Evolutionary conservation across 1,140 invertebrate species (phyloP), one percentile per base, ranked within the genome.

Genomic region (Lepidotrigona ventralis): DNA sequence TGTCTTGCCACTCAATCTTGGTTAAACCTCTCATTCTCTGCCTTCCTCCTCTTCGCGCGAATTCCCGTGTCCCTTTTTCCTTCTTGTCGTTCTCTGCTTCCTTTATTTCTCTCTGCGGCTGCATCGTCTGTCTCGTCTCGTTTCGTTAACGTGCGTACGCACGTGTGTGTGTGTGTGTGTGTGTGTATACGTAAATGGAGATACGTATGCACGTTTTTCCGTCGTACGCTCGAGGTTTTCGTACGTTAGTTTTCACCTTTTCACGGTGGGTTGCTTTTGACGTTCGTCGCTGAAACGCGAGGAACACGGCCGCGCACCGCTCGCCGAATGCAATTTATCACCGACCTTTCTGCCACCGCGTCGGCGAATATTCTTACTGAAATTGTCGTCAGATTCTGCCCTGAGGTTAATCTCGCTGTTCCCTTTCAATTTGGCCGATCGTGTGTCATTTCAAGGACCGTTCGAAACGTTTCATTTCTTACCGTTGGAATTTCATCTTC

Each of bases 1-100:
- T 88, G 80, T 80, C 79, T 66, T 75, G 39, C 78, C 85, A 88
- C 88, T 92, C 90, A 86, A 91, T 92, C 90, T 91, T 90, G 84
- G 89, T 92, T 92, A 91, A 88, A 84, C 78, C 69, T 73, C 39
- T 66, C 77, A 58, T 54, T 12, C 19, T 23, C 29, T n/a, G n/a
- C 11, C 5, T 4, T 0, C 4, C 1, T 1, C 1, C 29, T 69
- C 33, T 12, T 23, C 53, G 21, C 46, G 60, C 58, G 64, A 87
- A 77, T 81, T 85, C 46, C 6, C 33, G 33, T 33, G 5, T 46
- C 53, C 9, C 17, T 29, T 21, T 33, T 51, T 19, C n/a, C 8
- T 33, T 39, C 33, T n/a, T 23, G 69, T 51, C 51, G 53, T 53
- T 46, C 53, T 64, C 23, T 70, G 17, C 33, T 33, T 33, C 33